A percentile compares a stretch with the other conserved stretches of the same genome.
These are phyloP conservation scores for Nyctalus aviator DNA, from an alignment of 2,797 vertebrate species.

Conservation along the genomic window DNA sequence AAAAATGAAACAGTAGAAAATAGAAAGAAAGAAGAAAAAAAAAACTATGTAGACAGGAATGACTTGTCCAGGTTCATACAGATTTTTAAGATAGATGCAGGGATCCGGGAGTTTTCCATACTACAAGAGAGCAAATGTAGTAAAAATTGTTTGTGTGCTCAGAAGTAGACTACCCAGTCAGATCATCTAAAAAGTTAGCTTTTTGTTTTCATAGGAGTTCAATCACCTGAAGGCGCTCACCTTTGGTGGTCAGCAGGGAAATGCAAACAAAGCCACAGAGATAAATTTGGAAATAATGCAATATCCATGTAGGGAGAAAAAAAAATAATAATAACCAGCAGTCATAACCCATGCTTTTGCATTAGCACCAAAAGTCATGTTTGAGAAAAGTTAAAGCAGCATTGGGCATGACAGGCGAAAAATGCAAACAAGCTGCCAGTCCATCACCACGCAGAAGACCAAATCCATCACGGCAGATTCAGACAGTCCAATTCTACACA, in stretches of 20 bases:
- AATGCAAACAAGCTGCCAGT: not conserved
- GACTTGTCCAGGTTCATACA: not conserved
- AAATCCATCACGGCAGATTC: not conserved
- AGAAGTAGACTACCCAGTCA: not conserved
- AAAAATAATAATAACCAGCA: not conserved
- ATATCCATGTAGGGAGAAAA: not conserved
- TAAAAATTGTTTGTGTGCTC: not conserved
- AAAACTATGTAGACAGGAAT: not conserved
- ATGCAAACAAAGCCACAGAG: not conserved
- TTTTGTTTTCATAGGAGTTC: not conserved
- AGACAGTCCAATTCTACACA: not conserved
- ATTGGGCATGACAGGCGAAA: not conserved
- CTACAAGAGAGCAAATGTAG: not conserved
- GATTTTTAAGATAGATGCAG: not conserved
- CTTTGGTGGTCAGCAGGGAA: not conserved
- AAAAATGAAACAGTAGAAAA: not conserved
- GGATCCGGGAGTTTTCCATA: not conserved
- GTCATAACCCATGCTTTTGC: not conserved
- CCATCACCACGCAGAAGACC: not conserved
- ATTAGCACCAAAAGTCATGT: not conserved
- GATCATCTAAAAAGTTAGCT: not conserved
- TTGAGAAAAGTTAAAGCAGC: not conserved
- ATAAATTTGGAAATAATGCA: not conserved
- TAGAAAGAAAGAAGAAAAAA: not conserved
- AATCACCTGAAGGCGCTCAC: not conserved